These are phyloP conservation scores for Gallinago nigripennis DNA, from an alignment of 2,797 vertebrate species.

Conservation along the genomic window DNA sequence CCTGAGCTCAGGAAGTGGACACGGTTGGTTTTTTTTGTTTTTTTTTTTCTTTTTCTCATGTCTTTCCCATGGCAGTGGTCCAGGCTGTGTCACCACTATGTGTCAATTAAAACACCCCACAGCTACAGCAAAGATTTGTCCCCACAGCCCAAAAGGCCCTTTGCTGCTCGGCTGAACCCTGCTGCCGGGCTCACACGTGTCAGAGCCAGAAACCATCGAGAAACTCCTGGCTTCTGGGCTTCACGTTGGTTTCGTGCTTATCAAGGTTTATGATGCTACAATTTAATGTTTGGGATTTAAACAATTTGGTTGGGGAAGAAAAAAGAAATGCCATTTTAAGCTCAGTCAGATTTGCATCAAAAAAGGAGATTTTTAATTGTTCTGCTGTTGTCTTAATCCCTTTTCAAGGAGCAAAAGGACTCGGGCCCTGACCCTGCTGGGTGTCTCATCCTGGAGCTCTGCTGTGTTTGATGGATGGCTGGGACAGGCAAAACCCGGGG, in stretches of 20 bases:
- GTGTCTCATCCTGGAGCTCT: neutral
- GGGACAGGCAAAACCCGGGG: neutral
- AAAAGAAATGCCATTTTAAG: neutral
- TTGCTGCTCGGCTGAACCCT: neutral
- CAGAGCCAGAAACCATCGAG: neutral
- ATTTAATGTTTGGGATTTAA: neutral
- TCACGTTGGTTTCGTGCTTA: accelerated
- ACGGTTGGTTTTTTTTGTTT: neutral
- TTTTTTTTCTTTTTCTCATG: neutral
- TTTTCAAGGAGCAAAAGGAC: neutral
- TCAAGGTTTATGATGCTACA: neutral
- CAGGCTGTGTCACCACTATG: neutral
- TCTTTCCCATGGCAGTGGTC: neutral
- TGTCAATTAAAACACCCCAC: neutral
- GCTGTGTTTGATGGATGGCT: neutral
- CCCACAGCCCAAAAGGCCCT: neutral
- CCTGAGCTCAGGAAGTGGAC: neutral
- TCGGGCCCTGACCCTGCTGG: neutral
- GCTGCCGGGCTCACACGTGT: neutral
- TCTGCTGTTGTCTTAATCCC: neutral
- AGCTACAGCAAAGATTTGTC: neutral
- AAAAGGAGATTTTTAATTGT: neutral
- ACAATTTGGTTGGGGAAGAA: neutral
- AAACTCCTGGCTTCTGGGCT: neutral
- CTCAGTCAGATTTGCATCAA: neutral